phyloP scores from a whole-genome alignment of 1,140 invertebrate species.

The Drosophila nasuta region DNA sequence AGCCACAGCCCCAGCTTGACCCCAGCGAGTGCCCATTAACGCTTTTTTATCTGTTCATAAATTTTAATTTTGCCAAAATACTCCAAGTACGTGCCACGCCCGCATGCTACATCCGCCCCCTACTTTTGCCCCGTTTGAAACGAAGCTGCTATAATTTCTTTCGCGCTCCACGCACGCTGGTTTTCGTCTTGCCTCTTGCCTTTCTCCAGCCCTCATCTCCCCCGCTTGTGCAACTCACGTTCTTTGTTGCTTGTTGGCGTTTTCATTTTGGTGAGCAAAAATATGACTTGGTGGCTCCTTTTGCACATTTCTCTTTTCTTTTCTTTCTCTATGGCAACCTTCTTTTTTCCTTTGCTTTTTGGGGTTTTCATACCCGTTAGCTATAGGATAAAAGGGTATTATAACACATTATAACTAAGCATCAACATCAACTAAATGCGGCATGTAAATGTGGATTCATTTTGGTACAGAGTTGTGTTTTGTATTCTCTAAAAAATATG shows the following conservation, averaged over 20 bases:
- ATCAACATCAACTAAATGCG: too few species aligned
- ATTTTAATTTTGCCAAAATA: conserved; percentile 83
- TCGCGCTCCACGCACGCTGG: conserved; percentile 8
- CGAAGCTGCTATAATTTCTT: conserved; percentile 60
- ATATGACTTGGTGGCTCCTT: conserved; percentile 73
- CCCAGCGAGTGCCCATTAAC: conserved; percentile 75
- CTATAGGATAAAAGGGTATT: too few species aligned
- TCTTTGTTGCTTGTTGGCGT: conserved; percentile 43
- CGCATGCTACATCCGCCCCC: neutral
- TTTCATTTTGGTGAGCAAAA: conserved; percentile 64
- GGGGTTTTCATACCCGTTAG: too few species aligned
- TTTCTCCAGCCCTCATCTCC: neutral
- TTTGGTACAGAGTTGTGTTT: too few species aligned
- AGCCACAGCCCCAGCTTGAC: conserved; percentile 43
- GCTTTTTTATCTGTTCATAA: conserved; percentile 83
- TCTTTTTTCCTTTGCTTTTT: conserved; percentile 48
- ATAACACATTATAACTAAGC: too few species aligned
- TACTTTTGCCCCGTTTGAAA: conserved; percentile 30
- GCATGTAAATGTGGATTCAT: too few species aligned
- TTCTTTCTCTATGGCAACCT: conserved; percentile 29
- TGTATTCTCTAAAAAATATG: too few species aligned
- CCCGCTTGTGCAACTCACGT: neutral
- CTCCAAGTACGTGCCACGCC: conserved; percentile 72
- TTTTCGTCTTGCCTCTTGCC: neutral
- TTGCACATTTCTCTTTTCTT: conserved; percentile 43